Evolutionary conservation across 2,113 vertebrate species (phyloP), one percentile per base, ranked within the genome.

Genomic region (Apodemus sylvaticus): DNA sequence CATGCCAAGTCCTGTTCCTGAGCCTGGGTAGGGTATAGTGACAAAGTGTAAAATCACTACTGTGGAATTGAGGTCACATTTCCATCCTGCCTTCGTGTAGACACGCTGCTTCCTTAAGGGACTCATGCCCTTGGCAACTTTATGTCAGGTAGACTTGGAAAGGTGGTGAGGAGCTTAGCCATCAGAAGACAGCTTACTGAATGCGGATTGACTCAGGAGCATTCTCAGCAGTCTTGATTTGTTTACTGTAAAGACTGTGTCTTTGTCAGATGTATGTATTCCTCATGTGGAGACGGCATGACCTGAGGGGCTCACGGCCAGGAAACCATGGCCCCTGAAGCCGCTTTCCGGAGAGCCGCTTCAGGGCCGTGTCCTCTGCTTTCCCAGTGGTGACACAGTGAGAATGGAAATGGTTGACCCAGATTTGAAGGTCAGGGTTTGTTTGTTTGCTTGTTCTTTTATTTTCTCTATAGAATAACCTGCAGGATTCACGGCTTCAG

Each of bases 1-100:
- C 96, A 94, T 96, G 94, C 95, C 96, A 94, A 87, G 86, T 95
- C 92, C 90, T 95, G 13, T 97, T 97, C 94, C 96, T 96, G 86
- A 97, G 96, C 96, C 91, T 97, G 95, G 95, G 97, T 96, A 97
- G 97, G 96, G 53, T 36, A 12, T 39, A 97, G 66, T 82, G 55
- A 89, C 89, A 74, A 78, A 74, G 42, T 42, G 10, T 78, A 66
- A 92, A 89, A 66, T 94, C 62, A 94, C 93, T 86, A n/a, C 10
- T 92, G 53, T 58, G 64, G 53, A 93, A 66, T 42, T 78, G 79
- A 86, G 82, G 53, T 71, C 42, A 86, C 55, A 78, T 92, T 74
- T 91, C 90, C 51, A 4, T 87, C 53, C 90, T 58, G 45, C 62
- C 92, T 73, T 79, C 77, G 17, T 51, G 58, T 78, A 34, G 66